Conservation (phyloP, 2,888 invertebrate species). For the Hedya salicella region DNA sequence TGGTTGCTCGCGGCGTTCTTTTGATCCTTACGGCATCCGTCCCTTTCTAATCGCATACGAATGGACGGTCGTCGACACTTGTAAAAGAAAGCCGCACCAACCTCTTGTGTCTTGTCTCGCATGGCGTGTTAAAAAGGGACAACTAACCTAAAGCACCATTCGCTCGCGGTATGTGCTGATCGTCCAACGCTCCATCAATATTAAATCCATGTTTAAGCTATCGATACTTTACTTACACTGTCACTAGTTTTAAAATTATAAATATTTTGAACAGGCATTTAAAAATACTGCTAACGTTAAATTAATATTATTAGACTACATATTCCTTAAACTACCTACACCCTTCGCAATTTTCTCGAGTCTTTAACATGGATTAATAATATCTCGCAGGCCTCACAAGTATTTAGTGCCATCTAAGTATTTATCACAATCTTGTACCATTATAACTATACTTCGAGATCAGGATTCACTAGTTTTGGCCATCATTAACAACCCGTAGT, state of each 20-base stretch:
- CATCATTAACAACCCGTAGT: conserved; percentile 28
- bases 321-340: too few relatives aligned
- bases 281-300: too few relatives aligned
- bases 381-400: conserved; percentile 3
- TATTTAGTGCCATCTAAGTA: conserved; percentile 2
- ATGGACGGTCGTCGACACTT: conserved; percentile 1
- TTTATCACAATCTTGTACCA: not conserved
- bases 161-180: conserved; percentile 44
- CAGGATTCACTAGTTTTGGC: conserved; percentile 7
- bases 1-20: conserved; percentile 6
- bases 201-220: conserved; percentile 22
- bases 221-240: not conserved
- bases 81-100: conserved; percentile 11
- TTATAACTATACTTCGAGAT: conserved; percentile 1
- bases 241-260: not conserved
- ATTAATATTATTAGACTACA: too few relatives aligned
- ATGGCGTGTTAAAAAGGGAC: conserved; percentile 15
- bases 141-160: conserved; percentile 43
- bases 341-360: not conserved
- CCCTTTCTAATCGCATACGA: conserved; percentile 4
- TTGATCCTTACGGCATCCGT: not conserved
- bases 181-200: conserved; percentile 20
- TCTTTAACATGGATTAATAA: conserved; percentile 21
- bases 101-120: conserved; percentile 14
- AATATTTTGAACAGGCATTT: too few relatives aligned